Evolutionary conservation across 2,797 vertebrate species (phyloP).

Genomic region (Huso huso): DNA sequence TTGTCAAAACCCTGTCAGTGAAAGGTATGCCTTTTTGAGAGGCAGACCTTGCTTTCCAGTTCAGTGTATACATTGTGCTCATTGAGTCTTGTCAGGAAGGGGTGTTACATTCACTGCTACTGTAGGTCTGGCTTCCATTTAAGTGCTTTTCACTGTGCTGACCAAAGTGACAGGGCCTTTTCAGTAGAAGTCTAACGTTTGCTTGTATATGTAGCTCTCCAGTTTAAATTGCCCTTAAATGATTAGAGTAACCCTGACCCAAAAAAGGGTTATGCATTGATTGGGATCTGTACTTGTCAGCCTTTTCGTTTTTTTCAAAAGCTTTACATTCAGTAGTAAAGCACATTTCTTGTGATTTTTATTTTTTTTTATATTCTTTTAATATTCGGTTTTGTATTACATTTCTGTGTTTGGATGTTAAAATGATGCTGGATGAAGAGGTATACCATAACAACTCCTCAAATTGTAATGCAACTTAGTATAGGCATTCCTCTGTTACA

Average conservation of each 20-base stretch:
- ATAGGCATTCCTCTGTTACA: too few species aligned
- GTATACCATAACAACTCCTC: too few species aligned
- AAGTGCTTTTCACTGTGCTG: neutral
- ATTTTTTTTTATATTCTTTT: too few species aligned
- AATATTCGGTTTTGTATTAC: too few species aligned
- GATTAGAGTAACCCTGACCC: neutral
- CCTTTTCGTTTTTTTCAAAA: too few species aligned
- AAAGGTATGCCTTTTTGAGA: neutral
- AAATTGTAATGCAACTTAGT: too few species aligned
- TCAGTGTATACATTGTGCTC: neutral
- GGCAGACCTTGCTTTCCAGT: neutral
- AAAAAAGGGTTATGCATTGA: neutral
- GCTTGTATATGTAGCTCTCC: neutral
- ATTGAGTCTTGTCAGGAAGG: neutral
- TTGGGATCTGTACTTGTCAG: too few species aligned
- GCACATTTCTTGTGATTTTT: constrained; percentile 11
- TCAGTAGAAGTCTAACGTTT: neutral
- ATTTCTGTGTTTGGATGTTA: too few species aligned
- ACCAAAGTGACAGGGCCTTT: neutral
- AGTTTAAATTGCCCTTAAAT: neutral
- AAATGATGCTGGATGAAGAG: too few species aligned
- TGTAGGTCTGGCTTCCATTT: neutral
- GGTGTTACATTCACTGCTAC: neutral
- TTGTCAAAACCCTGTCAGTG: constrained; percentile 1
- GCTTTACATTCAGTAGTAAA: too few species aligned